Evolutionary conservation across 35 echinoderm and acorn worm genomes (phyloP), one percentile per base, ranked within the genome.

Genomic region (Apostichopus californicus): DNA sequence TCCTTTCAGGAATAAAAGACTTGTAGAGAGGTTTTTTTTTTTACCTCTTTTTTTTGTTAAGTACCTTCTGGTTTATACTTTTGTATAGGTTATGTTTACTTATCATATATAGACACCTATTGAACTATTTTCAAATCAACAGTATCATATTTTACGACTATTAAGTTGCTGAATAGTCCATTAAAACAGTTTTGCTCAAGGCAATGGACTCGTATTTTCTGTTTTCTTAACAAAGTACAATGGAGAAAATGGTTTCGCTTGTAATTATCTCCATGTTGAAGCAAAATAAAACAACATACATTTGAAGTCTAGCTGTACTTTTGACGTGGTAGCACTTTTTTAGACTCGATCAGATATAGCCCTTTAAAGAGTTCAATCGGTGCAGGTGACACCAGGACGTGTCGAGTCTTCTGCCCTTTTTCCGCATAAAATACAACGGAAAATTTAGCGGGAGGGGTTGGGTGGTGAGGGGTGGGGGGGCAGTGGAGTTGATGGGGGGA

Each of bases 111-210:
- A 60, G 34, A 56, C 81, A 85, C 15, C 56, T 59, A 85, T 85
- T 85, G 78, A 20, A 85, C 55, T 85, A 55, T 85, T 85, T 85
- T n/a, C 57, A 59, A 54, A 59, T 85, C 81, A 85, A 85, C 81
- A 85, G 81, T 85, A 85, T 85, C 81, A 85, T 85, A 58, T 85
- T 85, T 25, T 85, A 23, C 10, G 54, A 21, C 81, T 55, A 85
- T 85, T 85, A 85, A 85, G 81, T 85, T 56, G 17, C 24, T 58
- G 81, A 85, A 85, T 85, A 18, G 81, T 85, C 81, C 57, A 85
- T 85, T 85, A 85, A 85, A 85, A 52, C 17, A 85, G 55, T 15
- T 21, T 85, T 56, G 54, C 81, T 59, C 57, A 8, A 25, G 81
- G 81, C 57, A 20, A 6, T 0, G 18, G 7, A 75, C 71, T 75